Conservation (phyloP, 2,113 vertebrate species). For the Antennarius striatus region DNA sequence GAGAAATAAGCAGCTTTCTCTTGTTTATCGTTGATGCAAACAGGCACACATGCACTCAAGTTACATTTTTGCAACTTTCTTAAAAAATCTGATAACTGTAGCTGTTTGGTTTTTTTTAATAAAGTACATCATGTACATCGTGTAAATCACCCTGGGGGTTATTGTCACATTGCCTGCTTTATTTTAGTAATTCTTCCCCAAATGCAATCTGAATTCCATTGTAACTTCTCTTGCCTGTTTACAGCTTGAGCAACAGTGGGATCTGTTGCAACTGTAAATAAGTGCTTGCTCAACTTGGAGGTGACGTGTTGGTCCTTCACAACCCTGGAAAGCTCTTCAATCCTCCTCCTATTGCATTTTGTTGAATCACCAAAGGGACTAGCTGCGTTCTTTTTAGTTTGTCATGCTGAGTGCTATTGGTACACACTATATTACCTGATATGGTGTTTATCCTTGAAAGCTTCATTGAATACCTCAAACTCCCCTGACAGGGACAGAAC, state of each 20-base stretch:
- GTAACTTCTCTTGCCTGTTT: conserved; percentile 6
- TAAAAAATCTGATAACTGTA: conserved; percentile 8
- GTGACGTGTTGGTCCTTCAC: conserved; percentile 43
- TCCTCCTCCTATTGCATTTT: conserved; percentile 46
- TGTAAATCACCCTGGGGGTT: background rate
- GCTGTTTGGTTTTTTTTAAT: conserved; percentile 6
- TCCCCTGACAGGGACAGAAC: conserved; percentile 61
- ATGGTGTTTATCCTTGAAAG: conserved; percentile 73
- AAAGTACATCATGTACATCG: background rate
- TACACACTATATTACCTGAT: conserved; percentile 70
- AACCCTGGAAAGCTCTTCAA: conserved; percentile 25
- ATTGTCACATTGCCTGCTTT: background rate
- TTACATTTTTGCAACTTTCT: conserved; percentile 1
- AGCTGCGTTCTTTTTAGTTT: conserved; percentile 45
- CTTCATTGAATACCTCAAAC: conserved; percentile 60
- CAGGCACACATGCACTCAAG: conserved; percentile 38
- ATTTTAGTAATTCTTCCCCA: background rate
- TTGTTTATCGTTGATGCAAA: conserved; percentile 1
- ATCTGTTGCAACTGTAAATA: conserved; percentile 20
- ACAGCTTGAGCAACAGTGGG: conserved; percentile 20
- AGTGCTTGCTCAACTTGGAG: conserved; percentile 30
- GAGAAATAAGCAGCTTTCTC: background rate
- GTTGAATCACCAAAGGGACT: conserved; percentile 55
- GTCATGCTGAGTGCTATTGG: conserved; percentile 42
- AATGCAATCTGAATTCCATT: background rate